Evolutionary conservation across 2,113 vertebrate species (phyloP).

Genomic region (Tragelaphus imberbis): DNA sequence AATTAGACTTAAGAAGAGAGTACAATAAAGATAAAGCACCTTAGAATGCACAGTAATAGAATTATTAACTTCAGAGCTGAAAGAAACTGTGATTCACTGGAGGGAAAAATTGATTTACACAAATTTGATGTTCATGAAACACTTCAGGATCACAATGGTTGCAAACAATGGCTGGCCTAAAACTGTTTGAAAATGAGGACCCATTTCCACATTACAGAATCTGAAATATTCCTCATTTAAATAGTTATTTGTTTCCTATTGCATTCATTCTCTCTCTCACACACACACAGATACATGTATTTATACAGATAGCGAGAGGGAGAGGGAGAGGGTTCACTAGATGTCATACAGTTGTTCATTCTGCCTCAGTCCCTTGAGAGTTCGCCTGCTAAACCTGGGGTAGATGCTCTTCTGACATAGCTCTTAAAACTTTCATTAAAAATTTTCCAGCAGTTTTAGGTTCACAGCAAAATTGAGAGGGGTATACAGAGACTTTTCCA

Average conservation of each 20-base stretch:
- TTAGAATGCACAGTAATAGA: background rate
- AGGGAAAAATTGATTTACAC: background rate
- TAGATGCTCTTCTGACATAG: background rate
- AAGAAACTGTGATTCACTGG: background rate
- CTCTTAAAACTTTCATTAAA: background rate
- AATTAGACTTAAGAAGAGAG: background rate
- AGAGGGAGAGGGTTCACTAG: background rate
- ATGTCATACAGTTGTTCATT: background rate
- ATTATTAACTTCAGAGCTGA: background rate
- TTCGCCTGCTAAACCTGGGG: background rate
- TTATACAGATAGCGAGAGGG: background rate
- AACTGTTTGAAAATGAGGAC: background rate
- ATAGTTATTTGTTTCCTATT: background rate
- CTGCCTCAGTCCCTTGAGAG: background rate
- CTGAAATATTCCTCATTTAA: background rate
- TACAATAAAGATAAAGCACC: background rate
- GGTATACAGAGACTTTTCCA: background rate
- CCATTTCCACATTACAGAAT: background rate
- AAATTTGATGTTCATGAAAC: background rate
- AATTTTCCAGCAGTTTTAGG: background rate
- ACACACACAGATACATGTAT: background rate
- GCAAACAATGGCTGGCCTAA: background rate
- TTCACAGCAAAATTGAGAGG: background rate
- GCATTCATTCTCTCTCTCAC: background rate
- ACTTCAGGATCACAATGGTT: background rate